Evolutionary conservation across 2,797 vertebrate species (phyloP), one percentile per base, ranked within the genome.

Genomic region (Artibeus lituratus): DNA sequence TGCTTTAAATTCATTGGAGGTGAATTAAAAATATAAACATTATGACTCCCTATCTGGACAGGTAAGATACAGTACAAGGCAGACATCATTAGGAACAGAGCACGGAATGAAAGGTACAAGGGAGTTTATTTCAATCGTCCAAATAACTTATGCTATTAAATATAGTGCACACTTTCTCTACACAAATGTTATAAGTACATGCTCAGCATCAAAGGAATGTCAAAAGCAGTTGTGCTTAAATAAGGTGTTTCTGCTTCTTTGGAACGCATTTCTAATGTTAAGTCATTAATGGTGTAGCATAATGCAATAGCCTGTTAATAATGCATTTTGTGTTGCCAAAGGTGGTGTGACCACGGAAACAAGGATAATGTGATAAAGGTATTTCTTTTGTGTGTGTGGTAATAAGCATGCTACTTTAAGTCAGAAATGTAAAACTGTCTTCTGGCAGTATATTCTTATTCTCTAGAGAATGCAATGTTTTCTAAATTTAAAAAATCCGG

Each of bases 251-350:
- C 83, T 84, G 39, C 4, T 93, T 95, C 78, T 74, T 83, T 84
- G 44, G 65, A 59, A 81, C 37, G 67, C 0, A 0, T 84, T 35
- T 95, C 35, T 94, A 96, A 90, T 82, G 53, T 86, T 91, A 83
- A 88, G 32, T 5, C 49, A 90, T 90, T 97, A 93, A 95, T 95
- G 70, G 29, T 29, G 1, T 32, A 59, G 5, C 29, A 97, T 81
- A 67, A 53, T 93, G 42, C 51, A 94, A 88, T 69, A 65, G n/a
- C 65, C 85, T 69, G 96, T 95, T 83, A 82, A 81, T 67, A 84
- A 81, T 67, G 67, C 1, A 77, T 14, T 97, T 73, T 90, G 35
- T 22, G 19, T 94, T 91, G 59, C 97, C 49, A 65, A 53, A 89
- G 32, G 37, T 55, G 14, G 32, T n/a, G 0, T 22, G 39, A 62